Evolutionary conservation across 2,797 vertebrate genomes (phyloP).

Genomic region (Paratrypauchen microcephalus): DNA sequence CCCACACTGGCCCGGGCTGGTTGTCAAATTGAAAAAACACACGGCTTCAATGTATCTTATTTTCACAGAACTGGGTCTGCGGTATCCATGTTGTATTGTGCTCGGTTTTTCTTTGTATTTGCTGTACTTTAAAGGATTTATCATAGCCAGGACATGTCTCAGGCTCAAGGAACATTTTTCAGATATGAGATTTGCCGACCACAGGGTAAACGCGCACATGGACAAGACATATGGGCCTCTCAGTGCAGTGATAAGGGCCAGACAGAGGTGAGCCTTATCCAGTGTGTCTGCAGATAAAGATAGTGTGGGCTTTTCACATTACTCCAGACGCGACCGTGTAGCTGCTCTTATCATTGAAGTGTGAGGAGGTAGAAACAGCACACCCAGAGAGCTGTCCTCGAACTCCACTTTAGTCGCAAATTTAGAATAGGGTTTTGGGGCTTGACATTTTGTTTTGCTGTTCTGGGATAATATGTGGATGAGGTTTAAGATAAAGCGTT

Average conservation of each 20-base stretch:
- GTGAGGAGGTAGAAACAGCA: slow-evolving; percentile 51
- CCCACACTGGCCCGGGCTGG: neutral
- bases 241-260: slow-evolving; percentile 63
- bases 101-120: neutral
- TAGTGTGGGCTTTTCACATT: slow-evolving; percentile 61
- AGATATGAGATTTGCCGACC: slow-evolving; percentile 49
- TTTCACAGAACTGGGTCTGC: neutral
- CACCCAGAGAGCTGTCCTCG: slow-evolving; percentile 16
- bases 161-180: slow-evolving; percentile 49
- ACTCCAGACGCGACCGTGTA: slow-evolving; percentile 45
- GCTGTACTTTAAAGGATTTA: slow-evolving; percentile 57
- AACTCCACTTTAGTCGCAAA: slow-evolving; percentile 15
- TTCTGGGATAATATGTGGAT: neutral
- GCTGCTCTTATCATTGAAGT: slow-evolving; percentile 58
- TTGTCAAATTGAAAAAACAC: neutral
- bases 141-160: slow-evolving; percentile 28
- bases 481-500: neutral
- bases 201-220: slow-evolving; percentile 59
- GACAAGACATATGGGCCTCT: slow-evolving; percentile 58
- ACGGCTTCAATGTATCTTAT: neutral
- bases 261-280: slow-evolving; percentile 67
- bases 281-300: slow-evolving; percentile 70
- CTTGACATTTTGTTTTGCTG: slow-evolving; percentile 3
- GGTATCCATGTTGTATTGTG: neutral
- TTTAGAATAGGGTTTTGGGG: neutral